phyloP scores from a whole-genome alignment of 2,888 invertebrate genomes.

The Caenorhabditis virilis region DNA sequence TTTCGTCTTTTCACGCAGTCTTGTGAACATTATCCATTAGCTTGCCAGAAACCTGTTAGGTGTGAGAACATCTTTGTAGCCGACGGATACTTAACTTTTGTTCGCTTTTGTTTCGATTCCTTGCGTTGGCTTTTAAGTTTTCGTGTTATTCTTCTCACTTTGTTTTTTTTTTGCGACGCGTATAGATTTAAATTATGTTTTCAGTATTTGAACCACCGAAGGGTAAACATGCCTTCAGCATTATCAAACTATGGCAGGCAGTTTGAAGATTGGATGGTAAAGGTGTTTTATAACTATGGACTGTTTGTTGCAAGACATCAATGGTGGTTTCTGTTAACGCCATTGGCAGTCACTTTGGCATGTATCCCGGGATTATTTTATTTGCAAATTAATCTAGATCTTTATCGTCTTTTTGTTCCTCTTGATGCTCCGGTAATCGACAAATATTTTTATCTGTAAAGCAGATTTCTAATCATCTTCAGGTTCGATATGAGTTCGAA shows the following conservation, averaged over 20 bases:
- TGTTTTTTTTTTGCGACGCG: no score
- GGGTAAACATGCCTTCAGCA: constrained; percentile 7
- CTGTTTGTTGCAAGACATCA: constrained; percentile 63
- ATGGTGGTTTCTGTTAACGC: constrained; percentile 41
- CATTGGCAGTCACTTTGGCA: constrained; percentile 47
- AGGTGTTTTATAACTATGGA: constrained; percentile 60
- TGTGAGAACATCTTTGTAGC: no score
- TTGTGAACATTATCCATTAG: no score
- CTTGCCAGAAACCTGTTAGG: no score
- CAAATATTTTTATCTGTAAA: no score
- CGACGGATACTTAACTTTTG: not conserved
- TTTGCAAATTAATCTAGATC: constrained; percentile 64
- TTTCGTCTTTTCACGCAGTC: no score
- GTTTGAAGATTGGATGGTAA: constrained; percentile 52
- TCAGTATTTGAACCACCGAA: no score
- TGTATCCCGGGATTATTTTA: constrained; percentile 60
- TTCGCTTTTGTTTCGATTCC: not conserved
- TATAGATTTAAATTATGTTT: no score
- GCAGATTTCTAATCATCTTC: constrained; percentile 1
- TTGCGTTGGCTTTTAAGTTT: no score
- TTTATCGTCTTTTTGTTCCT: constrained; percentile 66
- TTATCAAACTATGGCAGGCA: constrained; percentile 36
- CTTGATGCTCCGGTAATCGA: constrained; percentile 66
- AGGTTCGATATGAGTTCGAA: constrained; percentile 53
- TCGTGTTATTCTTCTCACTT: no score